phyloP scores from a whole-genome alignment of 2,888 invertebrate genomes.

The Oscheius sp. region DNA sequence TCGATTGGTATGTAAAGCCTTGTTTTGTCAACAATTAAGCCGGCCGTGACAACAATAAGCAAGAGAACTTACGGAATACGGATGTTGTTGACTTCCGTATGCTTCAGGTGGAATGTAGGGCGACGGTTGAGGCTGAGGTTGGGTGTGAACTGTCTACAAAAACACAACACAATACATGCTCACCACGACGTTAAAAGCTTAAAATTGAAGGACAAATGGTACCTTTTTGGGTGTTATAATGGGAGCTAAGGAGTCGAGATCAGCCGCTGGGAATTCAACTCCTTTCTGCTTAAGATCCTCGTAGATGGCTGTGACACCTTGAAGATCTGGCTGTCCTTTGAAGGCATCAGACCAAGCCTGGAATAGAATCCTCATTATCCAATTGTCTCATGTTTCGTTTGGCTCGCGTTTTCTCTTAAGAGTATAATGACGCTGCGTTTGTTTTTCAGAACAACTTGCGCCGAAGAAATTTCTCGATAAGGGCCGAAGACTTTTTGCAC shows the following conservation, averaged over 20 bases:
- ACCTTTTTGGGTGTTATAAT: conserved; percentile 68
- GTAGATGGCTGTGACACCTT: conserved; percentile 92
- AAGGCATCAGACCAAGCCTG: conserved; percentile 97
- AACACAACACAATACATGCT: conserved; percentile 15
- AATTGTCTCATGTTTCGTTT: neutral
- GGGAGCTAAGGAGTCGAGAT: conserved; percentile 67
- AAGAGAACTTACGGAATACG: conserved; percentile 3
- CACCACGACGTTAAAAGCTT: neutral
- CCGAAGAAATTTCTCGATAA: conserved; percentile 4
- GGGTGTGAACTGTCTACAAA: conserved; percentile 33
- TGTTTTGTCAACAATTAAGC: neutral
- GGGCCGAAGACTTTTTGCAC: conserved; percentile 15
- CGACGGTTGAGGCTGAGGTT: neutral
- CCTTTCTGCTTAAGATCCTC: conserved; percentile 92
- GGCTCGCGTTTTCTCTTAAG: neutral
- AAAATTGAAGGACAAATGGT: neutral
- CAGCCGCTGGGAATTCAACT: conserved; percentile 95
- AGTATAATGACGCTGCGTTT: neutral
- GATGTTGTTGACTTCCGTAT: neutral
- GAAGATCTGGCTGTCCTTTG: conserved; percentile 85
- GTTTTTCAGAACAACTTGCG: neutral
- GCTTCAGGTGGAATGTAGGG: neutral
- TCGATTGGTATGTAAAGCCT: too few species aligned
- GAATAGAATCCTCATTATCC: conserved; percentile 32
- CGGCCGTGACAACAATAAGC: too few species aligned